phyloP scores from a whole-genome alignment of 1,140 invertebrate genomes.

The Agraylea sexmaculata region DNA sequence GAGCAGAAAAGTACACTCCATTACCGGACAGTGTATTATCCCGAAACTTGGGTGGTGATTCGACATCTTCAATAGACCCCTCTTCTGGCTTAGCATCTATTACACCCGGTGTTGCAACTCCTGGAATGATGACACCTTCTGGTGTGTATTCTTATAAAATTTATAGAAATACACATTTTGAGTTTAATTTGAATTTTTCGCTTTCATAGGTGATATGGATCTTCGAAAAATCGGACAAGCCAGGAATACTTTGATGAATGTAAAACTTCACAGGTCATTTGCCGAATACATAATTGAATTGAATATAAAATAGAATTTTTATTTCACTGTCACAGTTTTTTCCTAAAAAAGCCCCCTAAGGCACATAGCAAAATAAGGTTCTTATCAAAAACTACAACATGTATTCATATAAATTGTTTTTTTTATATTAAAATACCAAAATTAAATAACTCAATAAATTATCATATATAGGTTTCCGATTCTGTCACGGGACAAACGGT shows the following conservation, averaged over 20 bases:
- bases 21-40: slow-evolving; percentile 94
- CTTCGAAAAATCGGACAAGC: slow-evolving; percentile 98
- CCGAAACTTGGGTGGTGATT: slow-evolving; percentile 77
- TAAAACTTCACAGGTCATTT: slow-evolving; percentile 83
- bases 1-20: slow-evolving; percentile 94
- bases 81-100: slow-evolving; percentile 73
- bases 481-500: slow-evolving; percentile 98
- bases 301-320: neutral
- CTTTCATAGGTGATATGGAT: slow-evolving; percentile 88
- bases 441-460: too few species aligned
- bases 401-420: too few species aligned
- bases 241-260: slow-evolving; percentile 98
- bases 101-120: slow-evolving; percentile 66
- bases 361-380: too few species aligned
- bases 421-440: too few species aligned
- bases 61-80: slow-evolving; percentile 71
- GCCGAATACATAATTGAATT: neutral
- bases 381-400: too few species aligned
- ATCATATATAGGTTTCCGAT: slow-evolving; percentile 83
- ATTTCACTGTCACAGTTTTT: slow-evolving; percentile 1
- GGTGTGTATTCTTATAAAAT: slow-evolving; percentile 24
- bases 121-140: slow-evolving; percentile 63
- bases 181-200: slow-evolving; percentile 24
- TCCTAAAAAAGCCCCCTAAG: too few species aligned
- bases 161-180: neutral